phyloP scores from a whole-genome alignment of 2,797 vertebrate species.

The Danio tinwini region DNA sequence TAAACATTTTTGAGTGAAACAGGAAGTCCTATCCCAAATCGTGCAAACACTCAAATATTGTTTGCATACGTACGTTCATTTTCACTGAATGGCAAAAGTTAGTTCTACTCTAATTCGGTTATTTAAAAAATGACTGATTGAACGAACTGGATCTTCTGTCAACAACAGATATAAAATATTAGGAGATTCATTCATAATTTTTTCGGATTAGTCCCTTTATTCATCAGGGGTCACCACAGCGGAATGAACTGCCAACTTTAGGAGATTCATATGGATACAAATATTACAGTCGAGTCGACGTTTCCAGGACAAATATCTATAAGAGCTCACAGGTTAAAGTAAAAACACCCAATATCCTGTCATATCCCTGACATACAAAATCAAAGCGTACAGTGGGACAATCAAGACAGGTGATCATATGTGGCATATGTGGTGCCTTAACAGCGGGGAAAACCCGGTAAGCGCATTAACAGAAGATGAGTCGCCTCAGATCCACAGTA shows the following conservation, averaged over 20 bases:
- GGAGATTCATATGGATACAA: neutral
- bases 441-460: constrained; percentile 12
- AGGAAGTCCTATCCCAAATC: too few species aligned
- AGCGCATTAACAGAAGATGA: constrained; percentile 16
- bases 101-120: neutral
- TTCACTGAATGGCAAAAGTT: neutral
- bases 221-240: too few species aligned
- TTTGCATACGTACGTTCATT: neutral
- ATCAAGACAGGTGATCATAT: constrained; percentile 7
- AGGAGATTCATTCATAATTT: too few species aligned
- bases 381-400: constrained; percentile 1
- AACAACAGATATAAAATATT: neutral
- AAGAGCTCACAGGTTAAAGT: neutral
- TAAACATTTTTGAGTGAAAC: too few species aligned
- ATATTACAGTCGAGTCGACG: neutral
- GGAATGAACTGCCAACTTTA: too few species aligned
- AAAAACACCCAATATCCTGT: neutral
- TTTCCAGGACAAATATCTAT: neutral
- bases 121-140: neutral
- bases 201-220: too few species aligned
- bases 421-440: neutral
- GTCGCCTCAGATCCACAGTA: neutral
- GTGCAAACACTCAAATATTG: too few species aligned
- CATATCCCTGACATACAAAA: neutral
- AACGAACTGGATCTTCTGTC: neutral